Base-by-base conservation (phyloP, 2,113 vertebrate species). In the Thalassoma bifasciatum region DNA sequence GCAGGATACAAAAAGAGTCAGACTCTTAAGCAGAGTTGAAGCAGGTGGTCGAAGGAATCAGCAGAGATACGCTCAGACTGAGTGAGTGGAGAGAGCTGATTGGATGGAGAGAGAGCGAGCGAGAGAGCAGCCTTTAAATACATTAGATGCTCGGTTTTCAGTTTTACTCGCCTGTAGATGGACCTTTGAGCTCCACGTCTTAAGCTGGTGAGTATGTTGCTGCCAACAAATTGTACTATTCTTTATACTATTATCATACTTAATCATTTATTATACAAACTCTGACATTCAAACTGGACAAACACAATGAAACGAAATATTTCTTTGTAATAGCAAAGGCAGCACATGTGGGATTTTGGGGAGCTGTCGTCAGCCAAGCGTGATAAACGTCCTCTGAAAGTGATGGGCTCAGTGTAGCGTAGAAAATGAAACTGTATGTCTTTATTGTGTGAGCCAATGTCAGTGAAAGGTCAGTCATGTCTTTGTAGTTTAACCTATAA, bases 31-130 rank as follows among this genome's bases (percentile, higher is more conserved):
- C 56, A 46, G 66, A 75, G 72, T 77, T 66, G 56, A 86, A 86
- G 79, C 86, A 84, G 73, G 84, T 88, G 82, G 85, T 84, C 58
- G 47, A 37, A 67, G 26, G 59, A 70, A 37, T 75, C 22, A 6
- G 67, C 69, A 5, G 23, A 61, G 73, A 71, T 82, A 26, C 63
- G 64, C 68, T 66, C 23, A 24, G 19, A 7, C 36, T 69, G 56
- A 61, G 63, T 62, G 53, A 74, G 50, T 10, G 24, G 9, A 61
- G 38, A 1, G 52, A 49, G 61, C 63, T 70, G 71, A 81, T 69
- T 62, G 64, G 64, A 71, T 73, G 11, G 80, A 63, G 26, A 59
- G 42, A 49, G 50, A 12, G 42, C 11, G 80, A 63, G 26, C 54
- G 42, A 49, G 50, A 12, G 42, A 60, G 52, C 36, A 14, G 38